Percentiles rank a stretch among this genome's conserved stretches.
Conservation (phyloP, 2,888 invertebrate species). For the Caenorhabditis sp. region DNA sequence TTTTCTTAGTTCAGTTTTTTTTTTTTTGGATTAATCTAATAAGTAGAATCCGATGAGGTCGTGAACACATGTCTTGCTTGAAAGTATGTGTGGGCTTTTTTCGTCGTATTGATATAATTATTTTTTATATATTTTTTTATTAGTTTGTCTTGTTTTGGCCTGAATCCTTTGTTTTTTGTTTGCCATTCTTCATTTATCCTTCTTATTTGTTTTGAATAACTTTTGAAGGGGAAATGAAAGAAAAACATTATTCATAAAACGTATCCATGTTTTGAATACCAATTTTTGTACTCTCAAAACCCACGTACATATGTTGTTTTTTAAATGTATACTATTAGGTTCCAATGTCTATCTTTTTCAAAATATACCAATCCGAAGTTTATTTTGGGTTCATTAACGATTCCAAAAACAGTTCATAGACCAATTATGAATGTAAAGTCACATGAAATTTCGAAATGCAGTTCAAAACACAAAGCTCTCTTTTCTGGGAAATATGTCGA, state of each 20-base stretch:
- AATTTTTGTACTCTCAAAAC: neutral
- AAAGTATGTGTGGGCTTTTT: neutral
- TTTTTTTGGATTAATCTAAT: neutral
- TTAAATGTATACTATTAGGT: neutral
- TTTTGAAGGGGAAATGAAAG: neutral
- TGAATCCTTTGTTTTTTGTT: neutral
- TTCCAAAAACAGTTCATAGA: too few relatives aligned
- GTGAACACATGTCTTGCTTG: neutral
- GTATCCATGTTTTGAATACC: neutral
- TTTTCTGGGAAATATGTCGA: too few relatives aligned
- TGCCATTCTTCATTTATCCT: neutral
- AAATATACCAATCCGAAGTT: too few relatives aligned
- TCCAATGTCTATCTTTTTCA: too few relatives aligned
- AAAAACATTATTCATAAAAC: neutral
- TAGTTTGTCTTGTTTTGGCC: neutral
- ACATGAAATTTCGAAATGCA: too few relatives aligned
- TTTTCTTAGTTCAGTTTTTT: conserved; percentile 27
- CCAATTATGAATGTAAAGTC: too few relatives aligned
- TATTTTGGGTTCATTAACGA: too few relatives aligned
- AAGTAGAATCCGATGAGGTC: neutral
- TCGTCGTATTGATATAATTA: neutral
- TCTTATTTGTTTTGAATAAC: neutral
- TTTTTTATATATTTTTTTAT: neutral
- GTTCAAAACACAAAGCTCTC: too few relatives aligned
- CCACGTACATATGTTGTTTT: neutral